phyloP scores from a whole-genome alignment of 2,113 vertebrate genomes.

The Dicentrarchus labrax region DNA sequence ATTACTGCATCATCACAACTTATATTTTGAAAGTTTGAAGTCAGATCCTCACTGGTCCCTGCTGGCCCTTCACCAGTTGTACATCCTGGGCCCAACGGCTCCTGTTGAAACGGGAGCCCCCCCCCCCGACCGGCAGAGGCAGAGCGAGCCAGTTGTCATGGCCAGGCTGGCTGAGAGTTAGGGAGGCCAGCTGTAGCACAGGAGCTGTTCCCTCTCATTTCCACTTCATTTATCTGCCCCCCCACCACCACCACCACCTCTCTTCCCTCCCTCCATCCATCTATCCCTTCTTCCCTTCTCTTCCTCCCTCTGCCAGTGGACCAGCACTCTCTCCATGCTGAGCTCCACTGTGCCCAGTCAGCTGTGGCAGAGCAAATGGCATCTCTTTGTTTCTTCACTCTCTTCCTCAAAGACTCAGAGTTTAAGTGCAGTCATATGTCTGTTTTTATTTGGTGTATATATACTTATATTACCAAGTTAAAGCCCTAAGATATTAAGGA shows the following conservation, averaged over 20 bases:
- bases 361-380: constrained; percentile 80
- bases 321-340: constrained; percentile 56
- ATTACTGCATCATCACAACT: neutral
- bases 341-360: constrained; percentile 79
- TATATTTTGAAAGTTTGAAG: neutral
- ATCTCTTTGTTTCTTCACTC: constrained; percentile 72
- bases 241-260: neutral
- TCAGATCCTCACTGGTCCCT: constrained; percentile 14
- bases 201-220: constrained; percentile 75
- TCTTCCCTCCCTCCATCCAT: constrained; percentile 44
- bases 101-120: neutral
- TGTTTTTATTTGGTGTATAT: constrained; percentile 7
- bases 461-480: neutral
- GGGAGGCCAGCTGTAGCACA: constrained; percentile 71
- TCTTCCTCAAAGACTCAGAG: constrained; percentile 13
- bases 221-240: constrained; percentile 75
- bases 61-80: constrained; percentile 7
- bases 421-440: constrained; percentile 31
- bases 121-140: constrained; percentile 1
- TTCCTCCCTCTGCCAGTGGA: constrained; percentile 58
- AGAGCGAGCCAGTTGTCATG: constrained; percentile 64
- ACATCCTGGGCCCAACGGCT: neutral
- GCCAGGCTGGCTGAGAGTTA: constrained; percentile 62
- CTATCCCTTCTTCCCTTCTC: constrained; percentile 45
- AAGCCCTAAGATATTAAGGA: neutral